Conservation (phyloP, 2,797 vertebrate genomes). For the Rhynchotus rufescens region DNA sequence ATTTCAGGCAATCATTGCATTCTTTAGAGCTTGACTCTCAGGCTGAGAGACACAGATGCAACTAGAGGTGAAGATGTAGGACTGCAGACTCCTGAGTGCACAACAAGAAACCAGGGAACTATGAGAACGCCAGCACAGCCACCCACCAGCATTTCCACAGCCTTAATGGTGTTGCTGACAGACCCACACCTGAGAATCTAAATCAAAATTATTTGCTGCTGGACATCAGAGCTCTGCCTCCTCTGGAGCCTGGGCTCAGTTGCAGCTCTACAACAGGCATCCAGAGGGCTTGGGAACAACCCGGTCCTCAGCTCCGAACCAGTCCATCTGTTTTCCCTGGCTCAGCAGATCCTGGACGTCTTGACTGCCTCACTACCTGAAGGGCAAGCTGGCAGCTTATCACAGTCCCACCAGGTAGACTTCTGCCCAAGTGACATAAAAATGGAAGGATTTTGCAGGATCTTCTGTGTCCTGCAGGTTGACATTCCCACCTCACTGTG, state of each 20-base stretch:
- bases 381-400: not conserved
- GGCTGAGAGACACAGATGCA: not conserved
- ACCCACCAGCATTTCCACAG: not conserved
- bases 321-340: not conserved
- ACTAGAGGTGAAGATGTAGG: not conserved
- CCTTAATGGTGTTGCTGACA: accelerated
- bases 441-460: not conserved
- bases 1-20: not conserved
- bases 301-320: not conserved
- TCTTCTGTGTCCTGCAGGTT: not conserved
- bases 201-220: not conserved
- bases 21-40: not conserved
- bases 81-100: accelerated
- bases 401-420: accelerated
- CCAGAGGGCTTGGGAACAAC: not conserved
- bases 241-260: not conserved
- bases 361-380: not conserved
- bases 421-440: accelerated
- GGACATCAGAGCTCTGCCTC: not conserved
- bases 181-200: not conserved
- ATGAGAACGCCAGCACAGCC: not conserved
- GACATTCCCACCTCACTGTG: not conserved
- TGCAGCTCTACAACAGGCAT: not conserved
- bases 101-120: not conserved
- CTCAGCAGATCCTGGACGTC: not conserved